Evolutionary conservation across 2,113 vertebrate genomes (phyloP).

Genomic region (Greenwoodochromis staneri): DNA sequence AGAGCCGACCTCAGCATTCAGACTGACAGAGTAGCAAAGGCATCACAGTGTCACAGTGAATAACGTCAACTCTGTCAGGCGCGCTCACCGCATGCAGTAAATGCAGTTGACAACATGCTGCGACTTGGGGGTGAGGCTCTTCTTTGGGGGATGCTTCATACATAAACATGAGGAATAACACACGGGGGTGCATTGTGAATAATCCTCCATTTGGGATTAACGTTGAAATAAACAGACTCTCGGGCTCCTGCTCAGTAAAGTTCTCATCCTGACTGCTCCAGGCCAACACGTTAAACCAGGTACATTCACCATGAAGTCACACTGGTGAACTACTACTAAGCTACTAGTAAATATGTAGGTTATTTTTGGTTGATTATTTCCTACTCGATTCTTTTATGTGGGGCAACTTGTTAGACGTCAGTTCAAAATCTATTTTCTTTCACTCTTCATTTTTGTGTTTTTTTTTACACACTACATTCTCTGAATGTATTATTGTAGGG

Average conservation of each 20-base stretch:
- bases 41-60: neutral
- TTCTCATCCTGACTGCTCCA: neutral
- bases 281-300: neutral
- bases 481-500: neutral
- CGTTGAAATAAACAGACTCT: neutral
- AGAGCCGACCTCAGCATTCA: constrained; percentile 2
- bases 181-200: neutral
- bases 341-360: neutral
- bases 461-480: neutral
- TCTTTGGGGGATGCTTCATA: neutral
- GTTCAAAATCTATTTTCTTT: neutral
- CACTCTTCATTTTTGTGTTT: neutral
- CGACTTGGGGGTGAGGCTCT: neutral
- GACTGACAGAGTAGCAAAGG: constrained; percentile 25
- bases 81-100: neutral
- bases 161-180: neutral
- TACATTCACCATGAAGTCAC: neutral
- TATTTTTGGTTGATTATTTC: neutral
- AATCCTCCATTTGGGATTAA: neutral
- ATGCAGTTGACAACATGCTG: neutral
- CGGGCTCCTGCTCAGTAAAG: neutral
- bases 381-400: neutral
- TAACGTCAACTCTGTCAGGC: constrained; percentile 4
- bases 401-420: neutral
- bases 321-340: neutral